A percentile compares a stretch with the other conserved stretches of the same genome.
Evolutionary conservation across 1,140 invertebrate species (phyloP).

Genomic region (Trissolcus basalis): DNA sequence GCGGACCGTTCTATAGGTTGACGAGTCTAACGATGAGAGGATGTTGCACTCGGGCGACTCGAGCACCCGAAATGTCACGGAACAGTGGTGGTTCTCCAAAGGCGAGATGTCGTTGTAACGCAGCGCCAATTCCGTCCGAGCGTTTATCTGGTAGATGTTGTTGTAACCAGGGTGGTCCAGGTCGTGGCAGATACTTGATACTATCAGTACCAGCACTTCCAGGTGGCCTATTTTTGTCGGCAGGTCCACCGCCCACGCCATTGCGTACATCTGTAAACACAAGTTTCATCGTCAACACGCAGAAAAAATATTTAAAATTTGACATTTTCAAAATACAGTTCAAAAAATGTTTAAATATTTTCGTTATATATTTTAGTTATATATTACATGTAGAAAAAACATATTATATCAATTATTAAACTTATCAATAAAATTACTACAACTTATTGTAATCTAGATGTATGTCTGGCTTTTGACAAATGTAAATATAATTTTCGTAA

Average conservation of each 20-base stretch:
- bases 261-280: slow-evolving; percentile 87
- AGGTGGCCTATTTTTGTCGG: slow-evolving; percentile 83
- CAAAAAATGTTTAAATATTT: too few relatives aligned
- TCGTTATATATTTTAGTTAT: too few relatives aligned
- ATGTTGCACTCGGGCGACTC: slow-evolving; percentile 87
- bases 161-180: slow-evolving; percentile 94
- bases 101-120: slow-evolving; percentile 93
- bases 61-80: slow-evolving; percentile 88
- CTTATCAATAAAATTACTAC: too few relatives aligned
- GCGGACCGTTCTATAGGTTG: slow-evolving; percentile 80
- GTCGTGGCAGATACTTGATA: slow-evolving; percentile 92
- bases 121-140: slow-evolving; percentile 88
- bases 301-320: too few relatives aligned
- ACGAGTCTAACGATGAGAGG: slow-evolving; percentile 81
- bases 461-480: too few relatives aligned
- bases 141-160: slow-evolving; percentile 93
- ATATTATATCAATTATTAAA: too few relatives aligned
- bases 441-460: too few relatives aligned
- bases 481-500: too few relatives aligned
- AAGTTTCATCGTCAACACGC: too few relatives aligned
- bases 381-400: too few relatives aligned
- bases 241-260: slow-evolving; percentile 85
- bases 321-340: too few relatives aligned
- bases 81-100: slow-evolving; percentile 92
- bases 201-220: slow-evolving; percentile 87